Conservation (phyloP, 30 jellyfish, hydroid and myxozoan genomes). For the Sanderia malayensis region DNA sequence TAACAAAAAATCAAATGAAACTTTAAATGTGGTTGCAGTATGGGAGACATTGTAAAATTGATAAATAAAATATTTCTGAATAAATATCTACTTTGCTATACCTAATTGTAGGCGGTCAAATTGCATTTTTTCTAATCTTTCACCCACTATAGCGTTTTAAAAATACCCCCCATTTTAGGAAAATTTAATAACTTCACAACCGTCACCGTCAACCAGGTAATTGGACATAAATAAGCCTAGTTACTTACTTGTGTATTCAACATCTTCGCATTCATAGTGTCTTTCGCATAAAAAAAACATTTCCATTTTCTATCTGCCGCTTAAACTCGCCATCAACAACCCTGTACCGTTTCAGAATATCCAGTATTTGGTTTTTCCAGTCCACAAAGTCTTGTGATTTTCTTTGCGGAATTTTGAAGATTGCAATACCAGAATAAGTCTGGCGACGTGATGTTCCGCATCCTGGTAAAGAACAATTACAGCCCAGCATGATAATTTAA, state of each 20-base stretch:
- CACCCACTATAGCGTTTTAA: not conserved
- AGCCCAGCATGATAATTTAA: not conserved
- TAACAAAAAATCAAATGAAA: too few relatives aligned
- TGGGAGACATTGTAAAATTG: not conserved
- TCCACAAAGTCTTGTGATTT: not conserved
- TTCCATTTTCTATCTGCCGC: not conserved
- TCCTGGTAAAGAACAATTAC: not conserved
- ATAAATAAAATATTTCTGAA: not conserved
- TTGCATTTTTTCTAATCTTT: not conserved
- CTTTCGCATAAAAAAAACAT: not conserved
- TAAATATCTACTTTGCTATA: not conserved
- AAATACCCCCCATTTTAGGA: not conserved
- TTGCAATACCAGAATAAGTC: not conserved
- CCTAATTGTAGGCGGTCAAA: not conserved
- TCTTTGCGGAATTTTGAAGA: not conserved
- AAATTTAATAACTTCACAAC: not conserved
- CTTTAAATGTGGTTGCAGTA: not conserved
- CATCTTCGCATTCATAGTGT: conserved; percentile 4
- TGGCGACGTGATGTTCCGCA: not conserved
- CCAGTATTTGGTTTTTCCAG: not conserved
- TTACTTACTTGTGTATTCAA: conserved; percentile 16
- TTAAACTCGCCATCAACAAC: conserved; percentile 6
- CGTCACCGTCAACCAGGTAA: not conserved
- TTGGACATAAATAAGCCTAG: not conserved
- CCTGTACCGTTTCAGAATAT: conserved; percentile 2